Percentiles rank a stretch among this genome's conserved stretches.
These are phyloP conservation scores for Dendrocincla fuliginosa DNA, from an alignment of 2,797 vertebrate species.

Conservation along the genomic window DNA sequence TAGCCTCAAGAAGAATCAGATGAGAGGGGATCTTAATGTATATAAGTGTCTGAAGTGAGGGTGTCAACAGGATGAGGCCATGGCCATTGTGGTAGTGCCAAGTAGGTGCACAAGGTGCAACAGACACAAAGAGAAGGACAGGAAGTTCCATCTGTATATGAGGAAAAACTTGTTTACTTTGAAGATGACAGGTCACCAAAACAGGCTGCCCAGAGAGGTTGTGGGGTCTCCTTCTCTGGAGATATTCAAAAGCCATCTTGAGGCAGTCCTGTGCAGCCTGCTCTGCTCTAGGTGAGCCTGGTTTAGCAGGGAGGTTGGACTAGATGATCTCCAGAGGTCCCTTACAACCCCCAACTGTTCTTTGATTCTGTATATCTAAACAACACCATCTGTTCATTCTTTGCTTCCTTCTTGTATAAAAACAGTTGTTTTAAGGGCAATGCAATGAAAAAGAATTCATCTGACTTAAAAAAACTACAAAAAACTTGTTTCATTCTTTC, in stretches of 20 bases:
- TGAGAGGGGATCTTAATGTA: neutral
- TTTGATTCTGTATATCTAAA: neutral
- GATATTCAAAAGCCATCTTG: neutral
- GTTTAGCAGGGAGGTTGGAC: neutral
- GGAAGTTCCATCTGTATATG: neutral
- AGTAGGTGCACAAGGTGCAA: neutral
- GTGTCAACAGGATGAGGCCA: neutral
- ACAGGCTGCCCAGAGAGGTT: neutral
- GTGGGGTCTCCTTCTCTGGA: neutral
- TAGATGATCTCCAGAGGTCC: neutral
- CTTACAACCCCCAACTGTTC: accelerated
- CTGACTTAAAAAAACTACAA: neutral
- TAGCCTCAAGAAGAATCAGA: neutral
- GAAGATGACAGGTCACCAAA: neutral
- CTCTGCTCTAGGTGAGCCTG: neutral
- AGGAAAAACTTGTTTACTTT: neutral
- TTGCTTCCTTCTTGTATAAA: neutral
- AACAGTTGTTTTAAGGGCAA: neutral
- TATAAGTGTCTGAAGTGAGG: neutral
- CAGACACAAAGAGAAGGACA: neutral
- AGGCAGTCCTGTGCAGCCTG: neutral
- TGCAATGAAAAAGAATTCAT: neutral
- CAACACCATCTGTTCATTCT: neutral
- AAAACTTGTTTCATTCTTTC: neutral
- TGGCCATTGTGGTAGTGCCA: too few species aligned